phyloP scores from a whole-genome alignment of 1,140 invertebrate genomes.

The Nephila pilipes region DNA sequence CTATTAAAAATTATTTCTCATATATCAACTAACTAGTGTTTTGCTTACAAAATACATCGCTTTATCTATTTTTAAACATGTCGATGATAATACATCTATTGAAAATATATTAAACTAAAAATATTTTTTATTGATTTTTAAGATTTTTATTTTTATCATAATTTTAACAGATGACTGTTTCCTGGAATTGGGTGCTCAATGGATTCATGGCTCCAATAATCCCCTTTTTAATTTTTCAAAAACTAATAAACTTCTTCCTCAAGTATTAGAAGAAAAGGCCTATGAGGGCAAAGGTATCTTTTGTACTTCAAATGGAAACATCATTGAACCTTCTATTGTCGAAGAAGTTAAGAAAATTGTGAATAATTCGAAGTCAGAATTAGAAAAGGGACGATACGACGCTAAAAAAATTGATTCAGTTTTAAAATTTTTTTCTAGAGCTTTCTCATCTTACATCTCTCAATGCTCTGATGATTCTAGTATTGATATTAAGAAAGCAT shows the following conservation, averaged over 20 bases:
- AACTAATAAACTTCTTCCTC: slow-evolving; percentile 79
- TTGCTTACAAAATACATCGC: no score
- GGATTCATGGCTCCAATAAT: slow-evolving; percentile 82
- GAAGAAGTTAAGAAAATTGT: slow-evolving; percentile 75
- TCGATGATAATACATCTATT: no score
- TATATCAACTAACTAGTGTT: no score
- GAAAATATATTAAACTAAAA: no score
- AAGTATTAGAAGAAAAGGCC: slow-evolving; percentile 57
- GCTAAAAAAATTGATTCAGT: slow-evolving; percentile 54
- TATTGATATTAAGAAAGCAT: slow-evolving; percentile 81
- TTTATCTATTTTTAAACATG: no score
- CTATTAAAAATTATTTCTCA: no score
- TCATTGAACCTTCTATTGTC: slow-evolving; percentile 42
- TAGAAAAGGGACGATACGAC: slow-evolving; percentile 54
- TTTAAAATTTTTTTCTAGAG: slow-evolving; percentile 56
- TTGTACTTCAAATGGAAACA: slow-evolving; percentile 74
- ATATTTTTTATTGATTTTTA: background rate
- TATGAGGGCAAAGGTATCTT: slow-evolving; percentile 78
- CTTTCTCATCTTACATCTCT: slow-evolving; percentile 71
- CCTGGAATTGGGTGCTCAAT: slow-evolving; percentile 83
- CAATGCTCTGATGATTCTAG: slow-evolving; percentile 78
- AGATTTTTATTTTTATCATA: background rate
- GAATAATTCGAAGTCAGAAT: slow-evolving; percentile 68
- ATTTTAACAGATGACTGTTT: slow-evolving; percentile 75
- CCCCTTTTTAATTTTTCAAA: slow-evolving; percentile 85